A percentile compares a stretch with the other conserved stretches of the same genome.
Conservation (phyloP, 2,797 vertebrate species). For the Pangasius macronema region DNA sequence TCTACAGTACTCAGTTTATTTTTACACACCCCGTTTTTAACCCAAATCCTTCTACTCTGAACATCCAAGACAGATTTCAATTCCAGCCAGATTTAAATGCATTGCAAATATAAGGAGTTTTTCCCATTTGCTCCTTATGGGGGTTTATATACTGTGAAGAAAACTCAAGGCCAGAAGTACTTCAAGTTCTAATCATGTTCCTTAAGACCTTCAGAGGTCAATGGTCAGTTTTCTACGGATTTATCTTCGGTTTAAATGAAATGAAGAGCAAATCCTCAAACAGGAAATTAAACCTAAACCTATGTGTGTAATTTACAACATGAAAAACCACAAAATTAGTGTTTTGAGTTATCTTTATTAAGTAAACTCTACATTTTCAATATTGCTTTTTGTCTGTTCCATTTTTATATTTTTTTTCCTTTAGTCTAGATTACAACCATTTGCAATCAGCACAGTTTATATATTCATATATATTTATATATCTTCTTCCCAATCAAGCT, state of each 20-base stretch:
- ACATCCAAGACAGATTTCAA: not conserved
- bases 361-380: constrained; percentile 79
- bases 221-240: not conserved
- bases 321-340: constrained; percentile 46
- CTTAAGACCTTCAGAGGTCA: not conserved
- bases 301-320: not conserved
- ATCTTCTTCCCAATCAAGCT: constrained; percentile 71
- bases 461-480: constrained; percentile 54
- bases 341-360: constrained; percentile 80
- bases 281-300: not conserved
- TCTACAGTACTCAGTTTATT: not conserved
- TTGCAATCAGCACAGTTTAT: constrained; percentile 72
- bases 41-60: not conserved
- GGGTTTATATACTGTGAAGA: not conserved
- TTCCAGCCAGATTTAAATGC: not conserved
- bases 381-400: constrained; percentile 74
- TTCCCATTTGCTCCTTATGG: not conserved
- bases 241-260: not conserved
- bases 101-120: not conserved
- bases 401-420: constrained; percentile 63
- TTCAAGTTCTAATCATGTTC: not conserved
- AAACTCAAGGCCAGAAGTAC: not conserved
- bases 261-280: not conserved
- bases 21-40: not conserved
- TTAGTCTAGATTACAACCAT: constrained; percentile 76